Percentiles rank a stretch among this genome's conserved stretches.
phyloP scores from a whole-genome alignment of 2,113 vertebrate genomes.

The Rallus limicola region DNA sequence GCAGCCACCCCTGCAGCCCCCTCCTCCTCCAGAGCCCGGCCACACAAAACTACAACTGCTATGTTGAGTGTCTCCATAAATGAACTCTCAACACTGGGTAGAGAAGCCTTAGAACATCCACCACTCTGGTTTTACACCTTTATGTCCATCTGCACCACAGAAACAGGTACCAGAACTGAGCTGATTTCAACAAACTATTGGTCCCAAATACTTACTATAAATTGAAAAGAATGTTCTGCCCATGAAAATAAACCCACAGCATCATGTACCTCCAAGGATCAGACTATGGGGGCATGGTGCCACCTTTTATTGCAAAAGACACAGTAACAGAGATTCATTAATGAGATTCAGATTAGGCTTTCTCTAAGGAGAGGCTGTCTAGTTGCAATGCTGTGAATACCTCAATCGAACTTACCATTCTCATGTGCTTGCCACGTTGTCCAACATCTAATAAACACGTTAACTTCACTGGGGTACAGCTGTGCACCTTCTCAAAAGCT shows the following conservation, averaged over 20 bases:
- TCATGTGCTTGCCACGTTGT: not conserved
- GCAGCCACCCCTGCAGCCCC: too few relatives aligned
- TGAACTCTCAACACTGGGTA: not conserved
- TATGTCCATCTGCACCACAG: not conserved
- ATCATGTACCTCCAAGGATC: not conserved
- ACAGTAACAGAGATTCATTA: not conserved
- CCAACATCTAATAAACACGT: not conserved
- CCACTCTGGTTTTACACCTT: not conserved
- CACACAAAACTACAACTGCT: too few relatives aligned
- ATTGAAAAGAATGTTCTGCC: not conserved
- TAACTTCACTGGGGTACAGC: not conserved
- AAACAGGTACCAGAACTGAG: not conserved
- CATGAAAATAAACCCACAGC: not conserved
- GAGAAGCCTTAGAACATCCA: not conserved
- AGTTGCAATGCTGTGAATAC: not conserved
- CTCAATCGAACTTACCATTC: rapidly evolving
- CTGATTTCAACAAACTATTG: not conserved
- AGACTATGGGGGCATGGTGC: not conserved
- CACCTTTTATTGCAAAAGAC: not conserved
- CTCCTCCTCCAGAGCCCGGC: too few relatives aligned
- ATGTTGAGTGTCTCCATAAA: not conserved
- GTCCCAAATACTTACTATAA: not conserved
- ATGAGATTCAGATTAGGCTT: not conserved
- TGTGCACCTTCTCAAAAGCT: not conserved
- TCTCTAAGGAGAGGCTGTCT: not conserved